A percentile compares a stretch with the other conserved stretches of the same genome.
phyloP scores from a whole-genome alignment of 92 coral and sea anemone species.

The Epizoanthus illoricatus region DNA sequence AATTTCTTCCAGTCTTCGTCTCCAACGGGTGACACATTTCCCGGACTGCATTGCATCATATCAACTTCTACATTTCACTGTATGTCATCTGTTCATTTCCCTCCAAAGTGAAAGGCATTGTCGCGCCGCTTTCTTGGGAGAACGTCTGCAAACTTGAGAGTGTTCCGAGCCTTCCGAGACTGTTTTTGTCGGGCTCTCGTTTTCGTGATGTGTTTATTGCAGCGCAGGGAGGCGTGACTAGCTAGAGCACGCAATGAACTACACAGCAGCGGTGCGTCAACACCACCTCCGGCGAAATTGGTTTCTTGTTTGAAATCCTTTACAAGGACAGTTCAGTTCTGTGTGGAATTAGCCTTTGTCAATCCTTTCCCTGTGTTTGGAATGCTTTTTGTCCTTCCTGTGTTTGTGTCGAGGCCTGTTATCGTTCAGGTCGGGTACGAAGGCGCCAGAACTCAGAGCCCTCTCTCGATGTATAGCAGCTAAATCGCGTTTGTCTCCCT shows the following conservation, averaged over 20 bases:
- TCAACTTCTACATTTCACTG: not conserved
- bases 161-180: not conserved
- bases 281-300: not conserved
- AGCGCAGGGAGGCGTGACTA: not conserved
- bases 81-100: not conserved
- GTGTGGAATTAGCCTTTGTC: conserved; percentile 6
- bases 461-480: conserved; percentile 93
- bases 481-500: conserved; percentile 58
- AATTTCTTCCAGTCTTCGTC: not conserved
- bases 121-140: not conserved
- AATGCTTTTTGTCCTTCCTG: conserved; percentile 35
- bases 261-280: not conserved
- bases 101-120: not conserved
- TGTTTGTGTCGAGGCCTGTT: conserved; percentile 67
- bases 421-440: conserved; percentile 55
- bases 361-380: conserved; percentile 24
- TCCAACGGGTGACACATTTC: not conserved
- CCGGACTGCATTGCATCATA: conserved; percentile 2
- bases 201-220: not conserved
- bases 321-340: conserved; percentile 1
- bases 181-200: not conserved
- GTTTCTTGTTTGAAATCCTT: not conserved
- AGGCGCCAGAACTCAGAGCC: conserved; percentile 74
- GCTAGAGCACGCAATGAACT: not conserved
- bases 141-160: not conserved